Evolutionary conservation across 1,140 invertebrate species (phyloP).

Genomic region (Drosophila azteca): DNA sequence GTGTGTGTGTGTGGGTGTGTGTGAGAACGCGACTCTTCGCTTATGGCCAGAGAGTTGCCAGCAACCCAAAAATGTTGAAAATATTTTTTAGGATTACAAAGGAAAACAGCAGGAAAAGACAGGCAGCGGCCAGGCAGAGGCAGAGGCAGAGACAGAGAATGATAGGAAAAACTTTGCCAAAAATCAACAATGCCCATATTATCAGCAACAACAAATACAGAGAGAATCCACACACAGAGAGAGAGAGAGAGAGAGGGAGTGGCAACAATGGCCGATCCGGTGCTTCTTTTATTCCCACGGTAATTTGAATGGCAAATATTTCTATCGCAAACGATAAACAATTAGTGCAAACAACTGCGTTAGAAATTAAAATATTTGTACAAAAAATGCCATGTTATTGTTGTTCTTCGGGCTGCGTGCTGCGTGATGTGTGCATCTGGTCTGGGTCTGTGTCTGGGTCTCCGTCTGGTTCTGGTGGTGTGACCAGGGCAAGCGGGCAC

Average conservation of each 20-base stretch:
- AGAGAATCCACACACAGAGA: conserved; percentile 14
- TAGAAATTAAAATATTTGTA: conserved; percentile 39
- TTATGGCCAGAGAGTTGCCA: too few species aligned
- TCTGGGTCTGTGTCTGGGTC: too few species aligned
- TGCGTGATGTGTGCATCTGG: too few species aligned
- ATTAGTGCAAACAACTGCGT: conserved; percentile 70
- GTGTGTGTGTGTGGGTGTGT: too few species aligned
- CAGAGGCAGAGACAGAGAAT: conserved; percentile 6
- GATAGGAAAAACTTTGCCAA: conserved; percentile 14
- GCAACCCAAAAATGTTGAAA: conserved; percentile 15
- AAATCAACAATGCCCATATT: conserved; percentile 34
- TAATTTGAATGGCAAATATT: conserved; percentile 78
- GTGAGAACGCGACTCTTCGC: too few species aligned
- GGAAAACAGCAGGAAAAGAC: conserved; percentile 23
- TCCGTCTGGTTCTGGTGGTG: too few species aligned
- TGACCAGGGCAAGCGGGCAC: conserved; percentile 10
- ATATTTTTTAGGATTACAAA: conserved; percentile 45
- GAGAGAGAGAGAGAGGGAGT: conserved; percentile 29
- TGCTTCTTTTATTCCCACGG: conserved; percentile 66
- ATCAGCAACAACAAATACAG: conserved; percentile 8
- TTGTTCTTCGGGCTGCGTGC: conserved; percentile 2
- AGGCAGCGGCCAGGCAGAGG: background rate
- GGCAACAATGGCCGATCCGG: conserved; percentile 24
- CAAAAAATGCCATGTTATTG: conserved; percentile 52
- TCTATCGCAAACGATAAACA: conserved; percentile 77